Conservation (phyloP, 2,888 invertebrate genomes). For the Girardia tigrina region DNA sequence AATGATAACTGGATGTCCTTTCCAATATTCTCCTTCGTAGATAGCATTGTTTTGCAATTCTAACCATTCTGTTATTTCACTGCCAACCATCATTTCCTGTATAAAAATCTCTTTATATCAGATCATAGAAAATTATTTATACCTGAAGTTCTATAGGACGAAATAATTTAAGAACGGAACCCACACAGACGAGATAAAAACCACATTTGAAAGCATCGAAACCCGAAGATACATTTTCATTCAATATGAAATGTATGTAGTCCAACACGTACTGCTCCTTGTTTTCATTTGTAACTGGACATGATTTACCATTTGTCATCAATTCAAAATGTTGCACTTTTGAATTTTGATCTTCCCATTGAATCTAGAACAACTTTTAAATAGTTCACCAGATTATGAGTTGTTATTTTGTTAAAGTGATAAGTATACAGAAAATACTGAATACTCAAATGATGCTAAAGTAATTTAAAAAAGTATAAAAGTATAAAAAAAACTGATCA, state of each 20-base stretch:
- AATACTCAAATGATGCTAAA: background rate
- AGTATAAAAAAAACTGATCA: background rate
- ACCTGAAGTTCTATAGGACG: conserved; percentile 35
- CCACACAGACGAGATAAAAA: conserved; percentile 56
- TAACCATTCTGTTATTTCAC: conserved; percentile 89
- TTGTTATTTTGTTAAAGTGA: background rate
- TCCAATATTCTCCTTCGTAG: conserved; percentile 62
- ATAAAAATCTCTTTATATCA: conserved; percentile 47
- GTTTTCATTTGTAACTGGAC: conserved; percentile 70
- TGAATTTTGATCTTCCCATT: background rate
- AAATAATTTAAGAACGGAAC: conserved; percentile 37
- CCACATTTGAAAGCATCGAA: conserved; percentile 59
- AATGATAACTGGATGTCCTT: conserved; percentile 60
- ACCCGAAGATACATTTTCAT: conserved; percentile 67
- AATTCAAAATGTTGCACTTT: conserved; percentile 49
- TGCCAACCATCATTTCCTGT: conserved; percentile 58
- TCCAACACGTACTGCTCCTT: conserved; percentile 68
- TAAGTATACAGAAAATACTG: background rate
- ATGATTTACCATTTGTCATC: conserved; percentile 64
- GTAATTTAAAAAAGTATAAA: background rate
- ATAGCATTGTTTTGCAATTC: conserved; percentile 66
- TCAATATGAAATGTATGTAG: conserved; percentile 77
- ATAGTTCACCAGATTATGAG: background rate
- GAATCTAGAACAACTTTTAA: background rate
- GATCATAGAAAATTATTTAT: background rate